These are phyloP conservation scores for Chondrilla cf. caribensis DNA, from an alignment of 37 sponge, comb jelly and placozoan genomes.

Conservation along the genomic window DNA sequence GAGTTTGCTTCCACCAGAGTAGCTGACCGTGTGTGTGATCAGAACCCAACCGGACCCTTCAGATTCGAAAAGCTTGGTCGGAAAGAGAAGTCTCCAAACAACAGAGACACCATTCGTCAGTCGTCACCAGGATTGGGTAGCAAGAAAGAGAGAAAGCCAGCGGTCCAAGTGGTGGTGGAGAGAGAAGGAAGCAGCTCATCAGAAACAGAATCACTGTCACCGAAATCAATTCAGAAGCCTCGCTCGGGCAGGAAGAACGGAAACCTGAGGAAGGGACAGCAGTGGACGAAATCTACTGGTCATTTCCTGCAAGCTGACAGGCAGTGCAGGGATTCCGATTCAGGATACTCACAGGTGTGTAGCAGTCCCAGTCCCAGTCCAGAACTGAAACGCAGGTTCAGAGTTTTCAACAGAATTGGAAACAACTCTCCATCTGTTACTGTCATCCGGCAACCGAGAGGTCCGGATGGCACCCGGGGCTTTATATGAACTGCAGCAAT, in stretches of 20 bases:
- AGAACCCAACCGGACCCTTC: not conserved
- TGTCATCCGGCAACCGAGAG: conserved; percentile 74
- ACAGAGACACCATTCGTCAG: not conserved
- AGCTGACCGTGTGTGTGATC: conserved; percentile 43
- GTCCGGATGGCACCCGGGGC: conserved; percentile 87
- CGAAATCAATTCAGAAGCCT: not conserved
- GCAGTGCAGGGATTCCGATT: conserved; percentile 38
- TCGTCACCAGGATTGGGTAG: not conserved
- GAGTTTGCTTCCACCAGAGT: conserved; percentile 60
- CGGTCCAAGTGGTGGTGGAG: not conserved
- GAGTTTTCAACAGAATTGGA: not conserved
- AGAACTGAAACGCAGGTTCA: conserved; percentile 23
- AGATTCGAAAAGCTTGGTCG: not conserved
- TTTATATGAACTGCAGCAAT: too few species aligned
- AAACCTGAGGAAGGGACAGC: not conserved
- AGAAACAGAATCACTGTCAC: conserved; percentile 3
- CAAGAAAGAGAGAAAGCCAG: not conserved
- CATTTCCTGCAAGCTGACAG: not conserved
- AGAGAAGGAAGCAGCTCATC: conserved; percentile 18
- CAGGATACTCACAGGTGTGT: conserved; percentile 36
- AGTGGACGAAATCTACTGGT: not conserved
- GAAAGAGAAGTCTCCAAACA: not conserved
- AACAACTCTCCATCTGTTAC: not conserved
- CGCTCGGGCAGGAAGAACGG: not conserved
- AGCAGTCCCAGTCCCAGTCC: conserved; percentile 57